A percentile compares a stretch with the other conserved stretches of the same genome.
These are phyloP conservation scores for Semotilus atromaculatus DNA, from an alignment of 2,797 vertebrate species.

Conservation along the genomic window DNA sequence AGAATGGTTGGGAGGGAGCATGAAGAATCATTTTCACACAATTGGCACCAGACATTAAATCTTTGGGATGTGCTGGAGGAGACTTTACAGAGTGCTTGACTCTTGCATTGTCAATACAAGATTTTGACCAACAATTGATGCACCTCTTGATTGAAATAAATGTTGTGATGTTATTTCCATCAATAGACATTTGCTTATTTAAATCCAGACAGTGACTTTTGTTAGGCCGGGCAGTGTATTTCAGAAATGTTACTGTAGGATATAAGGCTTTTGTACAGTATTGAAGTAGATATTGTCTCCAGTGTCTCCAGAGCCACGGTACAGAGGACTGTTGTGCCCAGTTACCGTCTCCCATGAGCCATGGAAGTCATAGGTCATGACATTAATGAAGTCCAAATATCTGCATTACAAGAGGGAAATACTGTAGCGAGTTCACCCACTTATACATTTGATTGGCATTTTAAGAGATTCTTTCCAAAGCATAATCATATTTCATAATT, in stretches of 20 bases:
- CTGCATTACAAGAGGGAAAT: constrained; percentile 60
- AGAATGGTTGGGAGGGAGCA: no score
- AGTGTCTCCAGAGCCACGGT: constrained; percentile 68
- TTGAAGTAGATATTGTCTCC: constrained; percentile 73
- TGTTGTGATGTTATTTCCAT: no score
- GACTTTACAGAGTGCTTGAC: no score
- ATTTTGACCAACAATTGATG: no score
- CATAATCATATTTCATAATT: not conserved
- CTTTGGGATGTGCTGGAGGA: no score
- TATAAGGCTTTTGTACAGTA: constrained; percentile 68
- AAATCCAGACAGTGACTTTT: no score
- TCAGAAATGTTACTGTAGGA: not conserved
- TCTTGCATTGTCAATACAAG: no score
- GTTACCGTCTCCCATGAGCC: constrained; percentile 79
- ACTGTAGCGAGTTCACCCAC: not conserved
- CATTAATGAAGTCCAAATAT: constrained; percentile 81
- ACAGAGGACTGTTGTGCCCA: constrained; percentile 83
- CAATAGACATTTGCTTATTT: no score
- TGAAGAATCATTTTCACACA: no score
- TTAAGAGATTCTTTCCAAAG: not conserved
- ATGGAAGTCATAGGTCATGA: constrained; percentile 85
- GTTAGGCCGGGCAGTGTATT: no score
- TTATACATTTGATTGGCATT: not conserved
- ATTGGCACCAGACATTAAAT: no score
- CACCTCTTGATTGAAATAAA: no score